Conservation (phyloP, 2,113 vertebrate genomes). For the Scomber colias region DNA sequence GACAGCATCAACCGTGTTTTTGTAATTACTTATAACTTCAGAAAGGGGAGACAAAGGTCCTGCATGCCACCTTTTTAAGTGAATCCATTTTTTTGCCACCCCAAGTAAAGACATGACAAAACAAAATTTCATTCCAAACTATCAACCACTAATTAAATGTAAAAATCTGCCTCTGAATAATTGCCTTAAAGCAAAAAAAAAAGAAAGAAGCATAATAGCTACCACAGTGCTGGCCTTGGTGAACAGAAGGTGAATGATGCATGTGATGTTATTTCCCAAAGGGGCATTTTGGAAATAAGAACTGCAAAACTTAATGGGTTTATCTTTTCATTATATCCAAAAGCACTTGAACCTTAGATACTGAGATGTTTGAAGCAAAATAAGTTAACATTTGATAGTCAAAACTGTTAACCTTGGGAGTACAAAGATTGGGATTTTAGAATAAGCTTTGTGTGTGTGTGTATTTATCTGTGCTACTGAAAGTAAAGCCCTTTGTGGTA, state of each 20-base stretch:
- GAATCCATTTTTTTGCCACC: too few relatives aligned
- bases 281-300: not conserved
- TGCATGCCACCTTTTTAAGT: too few relatives aligned
- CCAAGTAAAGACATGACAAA: too few relatives aligned
- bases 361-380: not conserved
- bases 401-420: not conserved
- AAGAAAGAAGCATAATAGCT: too few relatives aligned
- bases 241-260: not conserved
- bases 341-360: not conserved
- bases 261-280: not conserved
- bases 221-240: not conserved
- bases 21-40: too few relatives aligned
- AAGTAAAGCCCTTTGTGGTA: too few relatives aligned
- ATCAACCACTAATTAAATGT: slow-evolving; percentile 6
- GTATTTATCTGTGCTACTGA: too few relatives aligned
- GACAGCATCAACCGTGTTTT: too few relatives aligned
- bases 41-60: too few relatives aligned
- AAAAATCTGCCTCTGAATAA: slow-evolving; percentile 1
- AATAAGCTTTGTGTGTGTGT: not conserved
- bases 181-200: not conserved
- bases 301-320: not conserved
- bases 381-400: not conserved
- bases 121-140: not conserved
- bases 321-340: not conserved
- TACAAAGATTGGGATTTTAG: not conserved